phyloP scores from a whole-genome alignment of 2,113 vertebrate species.

The Tautogolabrus adspersus region DNA sequence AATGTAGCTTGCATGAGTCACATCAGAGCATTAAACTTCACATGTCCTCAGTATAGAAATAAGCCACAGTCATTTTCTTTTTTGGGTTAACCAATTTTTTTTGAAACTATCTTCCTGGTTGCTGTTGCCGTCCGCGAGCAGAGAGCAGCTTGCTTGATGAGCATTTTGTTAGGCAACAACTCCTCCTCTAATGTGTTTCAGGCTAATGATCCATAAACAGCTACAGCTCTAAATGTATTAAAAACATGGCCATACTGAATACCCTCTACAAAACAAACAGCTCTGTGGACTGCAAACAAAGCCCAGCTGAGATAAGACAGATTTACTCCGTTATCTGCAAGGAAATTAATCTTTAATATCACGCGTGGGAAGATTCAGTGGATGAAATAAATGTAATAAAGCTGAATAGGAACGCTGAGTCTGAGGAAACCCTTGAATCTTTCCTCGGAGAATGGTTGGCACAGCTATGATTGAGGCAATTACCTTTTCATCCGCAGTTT shows the following conservation, averaged over 20 bases:
- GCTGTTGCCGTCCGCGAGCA: not conserved
- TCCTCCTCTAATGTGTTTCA: slow-evolving; percentile 22
- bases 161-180: slow-evolving; percentile 11
- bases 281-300: not conserved
- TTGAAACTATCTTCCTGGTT: not conserved
- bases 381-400: slow-evolving; percentile 4
- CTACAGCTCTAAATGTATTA: not conserved
- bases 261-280: not conserved
- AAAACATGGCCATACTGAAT: not conserved
- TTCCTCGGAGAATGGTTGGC: slow-evolving; percentile 30
- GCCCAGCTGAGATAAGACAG: not conserved
- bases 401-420: not conserved
- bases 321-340: not conserved
- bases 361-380: not conserved
- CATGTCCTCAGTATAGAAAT: not conserved
- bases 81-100: not conserved
- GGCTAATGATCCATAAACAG: slow-evolving; percentile 2
- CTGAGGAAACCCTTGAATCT: slow-evolving; percentile 14
- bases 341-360: not conserved
- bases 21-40: not conserved
- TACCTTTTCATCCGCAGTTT: slow-evolving; percentile 52
- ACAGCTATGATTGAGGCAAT: slow-evolving; percentile 36
- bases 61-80: not conserved
- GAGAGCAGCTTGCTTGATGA: slow-evolving; percentile 10
- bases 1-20: slow-evolving; percentile 4